phyloP scores from a whole-genome alignment of 2,113 vertebrate species.

The Petroica traversi region DNA sequence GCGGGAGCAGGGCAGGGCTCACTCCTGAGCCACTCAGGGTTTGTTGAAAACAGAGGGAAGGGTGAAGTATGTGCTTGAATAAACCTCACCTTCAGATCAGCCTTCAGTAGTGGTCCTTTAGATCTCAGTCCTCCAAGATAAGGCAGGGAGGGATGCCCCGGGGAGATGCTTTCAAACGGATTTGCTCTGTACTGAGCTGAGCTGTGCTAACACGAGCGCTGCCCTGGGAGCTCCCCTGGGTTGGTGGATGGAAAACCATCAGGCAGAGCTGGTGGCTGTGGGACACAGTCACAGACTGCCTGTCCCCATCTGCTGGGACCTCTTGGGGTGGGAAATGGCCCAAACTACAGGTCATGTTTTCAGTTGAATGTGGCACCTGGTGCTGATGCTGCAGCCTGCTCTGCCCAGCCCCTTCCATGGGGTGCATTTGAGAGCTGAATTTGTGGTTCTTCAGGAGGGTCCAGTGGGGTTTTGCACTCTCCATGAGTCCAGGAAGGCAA shows the following conservation, averaged over 20 bases:
- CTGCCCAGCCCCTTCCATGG: background rate
- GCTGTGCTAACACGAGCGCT: background rate
- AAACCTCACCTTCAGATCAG: background rate
- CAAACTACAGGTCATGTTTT: fast-evolving
- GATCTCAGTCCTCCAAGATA: background rate
- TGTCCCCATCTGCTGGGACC: background rate
- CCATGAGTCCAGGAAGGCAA: fast-evolving
- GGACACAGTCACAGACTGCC: fast-evolving
- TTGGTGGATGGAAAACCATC: background rate
- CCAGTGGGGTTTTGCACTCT: fast-evolving
- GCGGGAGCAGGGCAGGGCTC: background rate
- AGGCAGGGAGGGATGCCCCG: background rate
- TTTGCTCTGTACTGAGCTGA: background rate
- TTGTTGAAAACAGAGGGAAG: background rate
- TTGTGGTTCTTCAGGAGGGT: fast-evolving
- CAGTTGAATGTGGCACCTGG: fast-evolving
- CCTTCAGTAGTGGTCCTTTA: constrained; percentile 32
- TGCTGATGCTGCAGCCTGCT: background rate
- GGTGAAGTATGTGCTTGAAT: background rate
- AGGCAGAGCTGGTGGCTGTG: background rate
- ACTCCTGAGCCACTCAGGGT: background rate
- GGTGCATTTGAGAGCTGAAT: background rate
- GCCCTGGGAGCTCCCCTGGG: fast-evolving
- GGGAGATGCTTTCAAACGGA: background rate
- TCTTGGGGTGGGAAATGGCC: background rate